Conservation (phyloP, 2,113 vertebrate species). For the Macaca nemestrina region DNA sequence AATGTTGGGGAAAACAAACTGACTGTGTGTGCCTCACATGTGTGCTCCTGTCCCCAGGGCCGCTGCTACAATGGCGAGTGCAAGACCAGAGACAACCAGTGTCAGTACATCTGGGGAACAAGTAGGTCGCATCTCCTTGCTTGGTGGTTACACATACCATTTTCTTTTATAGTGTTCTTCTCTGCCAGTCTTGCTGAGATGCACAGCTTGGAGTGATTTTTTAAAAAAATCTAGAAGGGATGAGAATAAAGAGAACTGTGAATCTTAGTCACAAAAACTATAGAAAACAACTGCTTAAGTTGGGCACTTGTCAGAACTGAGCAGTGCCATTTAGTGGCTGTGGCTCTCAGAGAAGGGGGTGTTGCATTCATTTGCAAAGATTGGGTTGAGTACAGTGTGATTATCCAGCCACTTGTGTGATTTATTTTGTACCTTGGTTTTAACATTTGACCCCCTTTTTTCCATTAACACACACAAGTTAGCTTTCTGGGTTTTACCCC, state of each 20-base stretch:
- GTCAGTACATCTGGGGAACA: constrained; percentile 97
- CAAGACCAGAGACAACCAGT: constrained; percentile 98
- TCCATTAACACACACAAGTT: neutral
- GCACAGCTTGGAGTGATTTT: neutral
- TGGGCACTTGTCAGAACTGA: neutral
- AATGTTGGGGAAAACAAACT: rapidly evolving
- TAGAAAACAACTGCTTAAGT: neutral
- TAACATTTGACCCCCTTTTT: neutral
- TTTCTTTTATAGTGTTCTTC: neutral
- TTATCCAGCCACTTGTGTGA: neutral
- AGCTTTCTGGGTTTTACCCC: neutral
- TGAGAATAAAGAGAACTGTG: neutral
- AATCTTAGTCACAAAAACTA: neutral
- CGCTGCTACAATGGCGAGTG: constrained; percentile 98
- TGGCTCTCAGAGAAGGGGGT: neutral
- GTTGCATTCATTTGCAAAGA: neutral
- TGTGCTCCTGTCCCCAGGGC: constrained; percentile 86
- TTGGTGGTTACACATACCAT: rapidly evolving
- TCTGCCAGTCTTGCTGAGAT: neutral
- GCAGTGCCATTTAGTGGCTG: neutral
- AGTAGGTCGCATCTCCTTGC: constrained; percentile 87
- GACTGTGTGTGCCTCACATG: rapidly evolving
- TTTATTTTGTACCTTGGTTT: neutral
- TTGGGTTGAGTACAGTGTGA: rapidly evolving
- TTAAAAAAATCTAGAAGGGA: neutral